Evolutionary conservation across 92 coral and sea anemone genomes (phyloP), one percentile per base, ranked within the genome.

Genomic region (Montipora capitata): DNA sequence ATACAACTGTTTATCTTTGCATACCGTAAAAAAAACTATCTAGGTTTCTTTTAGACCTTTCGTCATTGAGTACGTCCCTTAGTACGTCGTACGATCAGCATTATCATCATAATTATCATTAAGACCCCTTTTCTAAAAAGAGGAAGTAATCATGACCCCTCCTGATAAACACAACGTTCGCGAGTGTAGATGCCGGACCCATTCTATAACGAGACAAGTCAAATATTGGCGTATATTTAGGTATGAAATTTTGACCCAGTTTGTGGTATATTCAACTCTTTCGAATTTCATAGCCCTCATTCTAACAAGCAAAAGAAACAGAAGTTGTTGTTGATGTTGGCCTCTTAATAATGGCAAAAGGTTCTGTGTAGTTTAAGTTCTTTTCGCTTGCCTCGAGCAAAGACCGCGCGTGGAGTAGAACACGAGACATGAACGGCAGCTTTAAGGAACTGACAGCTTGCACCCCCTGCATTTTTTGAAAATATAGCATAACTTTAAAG

Each of bases 221-320:
- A 65, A 65, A 65, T 40, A 65, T 65, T 65, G 16, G 70, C 70
- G 40, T 65, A 65, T 27, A 65, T 65, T 65, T 65, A 40, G 40
- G 42, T 65, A 67, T 67, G 72, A 66, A 66, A 66, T 43, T 67
- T 67, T 67, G 70, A 40, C 70, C 70, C 70, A 65, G 70, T 65
- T 65, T 65, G 70, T 65, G 70, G 42, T 65, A 65, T 65, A 65
- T 65, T 67, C 72, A 20, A 67, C 72, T 67, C 72, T 20, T 67
- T 67, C 42, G 72, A 18, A 67, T 67, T 67, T 67, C 70, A 65
- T 65, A 65, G 40, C 42, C 70, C 42, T 65, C 67, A 61, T 65
- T 65, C 70, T 65, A 65, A 65, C 70, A 65, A 65, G 70, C 39
- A 65, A 65, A 65, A 65, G 70, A 65, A 65, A 70, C 12, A 16